phyloP scores from a whole-genome alignment of 2,888 invertebrate genomes.

The Caenorhabditis doughertyi region DNA sequence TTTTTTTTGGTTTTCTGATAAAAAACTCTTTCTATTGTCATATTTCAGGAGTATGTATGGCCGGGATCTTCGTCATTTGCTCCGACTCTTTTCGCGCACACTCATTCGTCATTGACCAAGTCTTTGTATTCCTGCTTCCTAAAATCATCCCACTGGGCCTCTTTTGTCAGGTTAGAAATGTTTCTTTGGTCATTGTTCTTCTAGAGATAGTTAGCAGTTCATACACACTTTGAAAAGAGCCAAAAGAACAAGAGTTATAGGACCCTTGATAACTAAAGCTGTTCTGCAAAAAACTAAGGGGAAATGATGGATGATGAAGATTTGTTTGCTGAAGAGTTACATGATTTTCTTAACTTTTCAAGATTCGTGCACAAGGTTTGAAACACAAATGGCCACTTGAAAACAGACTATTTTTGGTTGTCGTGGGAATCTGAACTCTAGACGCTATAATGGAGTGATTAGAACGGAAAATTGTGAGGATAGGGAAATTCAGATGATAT shows the following conservation, averaged over 20 bases:
- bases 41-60: conserved; percentile 78
- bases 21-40: background rate
- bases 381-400: conserved; percentile 46
- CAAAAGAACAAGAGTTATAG: conserved; percentile 41
- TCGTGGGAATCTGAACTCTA: conserved; percentile 6
- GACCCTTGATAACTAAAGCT: conserved; percentile 30
- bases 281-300: conserved; percentile 4
- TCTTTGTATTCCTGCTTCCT: conserved; percentile 78
- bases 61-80: conserved; percentile 78
- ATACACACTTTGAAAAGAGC: conserved; percentile 46
- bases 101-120: conserved; percentile 76
- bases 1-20: background rate
- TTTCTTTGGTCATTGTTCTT: background rate
- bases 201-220: conserved; percentile 49
- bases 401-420: conserved; percentile 15
- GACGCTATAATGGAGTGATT: conserved; percentile 6
- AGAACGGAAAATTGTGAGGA: background rate
- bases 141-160: conserved; percentile 78
- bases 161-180: conserved; percentile 73
- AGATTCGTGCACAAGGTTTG: conserved; percentile 27
- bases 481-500: no score
- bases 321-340: background rate
- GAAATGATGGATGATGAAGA: conserved; percentile 13
- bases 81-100: conserved; percentile 78
- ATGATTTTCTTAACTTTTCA: conserved; percentile 39